Percentiles rank a stretch among this genome's conserved stretches.
phyloP scores from a whole-genome alignment of 2,797 vertebrate genomes.

The Serranus cabrilla region DNA sequence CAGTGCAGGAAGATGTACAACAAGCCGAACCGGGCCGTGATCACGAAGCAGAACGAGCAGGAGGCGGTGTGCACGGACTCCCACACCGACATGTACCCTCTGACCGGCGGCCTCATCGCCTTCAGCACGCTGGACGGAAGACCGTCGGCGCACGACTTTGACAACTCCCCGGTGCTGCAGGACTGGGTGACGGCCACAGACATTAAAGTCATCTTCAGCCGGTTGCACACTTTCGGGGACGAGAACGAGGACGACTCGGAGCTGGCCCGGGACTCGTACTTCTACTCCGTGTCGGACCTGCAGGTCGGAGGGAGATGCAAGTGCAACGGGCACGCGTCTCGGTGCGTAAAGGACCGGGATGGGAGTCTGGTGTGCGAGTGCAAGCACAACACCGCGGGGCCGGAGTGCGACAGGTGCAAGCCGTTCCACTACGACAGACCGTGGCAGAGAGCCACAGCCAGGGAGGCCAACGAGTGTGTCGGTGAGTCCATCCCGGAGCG shows the following conservation, averaged over 20 bases:
- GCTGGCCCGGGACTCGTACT: slow-evolving; percentile 94
- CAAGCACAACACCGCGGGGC: slow-evolving; percentile 94
- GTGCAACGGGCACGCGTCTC: slow-evolving; percentile 95
- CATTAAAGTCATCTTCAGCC: slow-evolving; percentile 92
- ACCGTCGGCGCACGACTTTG: slow-evolving; percentile 96
- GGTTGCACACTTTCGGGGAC: slow-evolving; percentile 94
- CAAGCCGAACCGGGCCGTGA: slow-evolving; percentile 90
- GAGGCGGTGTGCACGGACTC: slow-evolving; percentile 96
- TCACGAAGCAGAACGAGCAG: slow-evolving; percentile 97
- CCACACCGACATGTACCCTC: slow-evolving; percentile 93
- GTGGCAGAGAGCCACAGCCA: slow-evolving; percentile 94
- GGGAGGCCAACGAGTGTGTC: slow-evolving; percentile 96
- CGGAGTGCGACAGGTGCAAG: slow-evolving; percentile 96
- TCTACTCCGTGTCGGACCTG: slow-evolving; percentile 94
- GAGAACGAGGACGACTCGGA: slow-evolving; percentile 96
- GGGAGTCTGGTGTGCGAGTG: slow-evolving; percentile 93
- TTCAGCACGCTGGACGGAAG: slow-evolving; percentile 97
- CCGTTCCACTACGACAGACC: slow-evolving; percentile 97
- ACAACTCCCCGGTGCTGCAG: slow-evolving; percentile 96
- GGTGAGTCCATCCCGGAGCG: slow-evolving; percentile 85
- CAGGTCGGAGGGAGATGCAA: slow-evolving; percentile 97
- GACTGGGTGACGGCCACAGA: slow-evolving; percentile 98
- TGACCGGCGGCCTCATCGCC: slow-evolving; percentile 94
- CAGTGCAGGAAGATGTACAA: slow-evolving; percentile 96
- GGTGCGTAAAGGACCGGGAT: slow-evolving; percentile 92